Evolutionary conservation across 2,888 invertebrate species (phyloP), one percentile per base, ranked within the genome.

Genomic region (Polydesmus complanatus): DNA sequence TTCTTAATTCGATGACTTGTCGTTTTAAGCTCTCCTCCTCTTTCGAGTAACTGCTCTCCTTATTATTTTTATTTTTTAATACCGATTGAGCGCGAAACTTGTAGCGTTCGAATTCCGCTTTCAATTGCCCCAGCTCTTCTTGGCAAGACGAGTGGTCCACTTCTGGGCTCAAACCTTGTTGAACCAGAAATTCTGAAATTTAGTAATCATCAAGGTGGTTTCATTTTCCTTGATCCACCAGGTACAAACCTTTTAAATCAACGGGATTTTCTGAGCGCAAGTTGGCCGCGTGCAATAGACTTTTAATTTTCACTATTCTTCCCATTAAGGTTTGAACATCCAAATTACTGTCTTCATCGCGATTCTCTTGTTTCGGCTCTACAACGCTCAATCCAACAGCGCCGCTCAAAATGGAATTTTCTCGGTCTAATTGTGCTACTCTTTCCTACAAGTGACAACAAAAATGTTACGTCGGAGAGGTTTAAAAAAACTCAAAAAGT

Each of bases 31-130:
- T 58, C 2, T 73, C 64, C 8, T 62, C 53, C 57, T 63, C 65
- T 61, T 66, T 64, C 5, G 62, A 62, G 47, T 58, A 51, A 37
- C 62, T 60, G 14, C 57, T 54, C 54, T 64, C 64, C 63, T 64
- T 48, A 22, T 60, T 57, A 21, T 68, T 69, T 65, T 73, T 74
- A 64, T 70, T 74, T 66, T 74, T 74, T 23, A 76, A 69, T 21
- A 74, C 73, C 26, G 74, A 73, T 67, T 76, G 75, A 27, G 75
- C 74, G 50, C 74, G 67, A 1, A 74, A 68, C 71, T 83, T 85
- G 66, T 81, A 82, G 50, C 77, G 73, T 65, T 89, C 87, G 69
- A 83, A 83, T 67, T 88, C 84, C 51, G 79, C 76, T 66, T 80
- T 80, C 22, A 86, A 70, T 27, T 71, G 75, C 19, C 82, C 80